phyloP scores from a whole-genome alignment of 2,888 invertebrate species.

The Drosophila percnosoma region DNA sequence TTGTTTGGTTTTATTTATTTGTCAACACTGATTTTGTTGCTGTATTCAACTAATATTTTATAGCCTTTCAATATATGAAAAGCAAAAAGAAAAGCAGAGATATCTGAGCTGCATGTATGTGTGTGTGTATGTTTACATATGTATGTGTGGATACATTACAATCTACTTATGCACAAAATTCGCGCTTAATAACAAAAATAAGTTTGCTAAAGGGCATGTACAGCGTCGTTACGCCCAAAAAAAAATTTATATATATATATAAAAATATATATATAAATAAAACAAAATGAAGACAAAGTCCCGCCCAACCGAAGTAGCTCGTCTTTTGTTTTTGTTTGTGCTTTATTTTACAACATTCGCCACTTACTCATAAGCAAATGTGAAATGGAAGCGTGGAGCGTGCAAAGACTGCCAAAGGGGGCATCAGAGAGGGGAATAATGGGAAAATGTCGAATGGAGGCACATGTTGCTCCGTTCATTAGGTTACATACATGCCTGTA shows the following conservation, averaged over 20 bases:
- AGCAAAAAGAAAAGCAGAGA: background rate
- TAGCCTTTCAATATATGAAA: background rate
- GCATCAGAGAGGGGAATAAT: background rate
- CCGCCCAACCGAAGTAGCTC: background rate
- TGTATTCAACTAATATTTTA: background rate
- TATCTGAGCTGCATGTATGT: background rate
- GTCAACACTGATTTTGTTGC: background rate
- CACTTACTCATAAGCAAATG: conserved; percentile 56
- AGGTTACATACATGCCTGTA: conserved; percentile 75
- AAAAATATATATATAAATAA: background rate
- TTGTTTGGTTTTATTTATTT: background rate
- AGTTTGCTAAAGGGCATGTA: conserved; percentile 22
- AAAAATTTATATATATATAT: background rate
- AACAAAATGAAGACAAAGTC: conserved; percentile 10
- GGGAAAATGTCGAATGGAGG: conserved; percentile 17
- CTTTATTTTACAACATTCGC: conserved; percentile 69
- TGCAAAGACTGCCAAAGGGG: background rate
- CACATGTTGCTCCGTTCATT: conserved; percentile 50
- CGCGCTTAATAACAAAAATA: background rate
- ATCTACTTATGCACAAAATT: conserved; percentile 1
- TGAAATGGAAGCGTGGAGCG: conserved; percentile 1
- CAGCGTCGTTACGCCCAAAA: conserved; percentile 14
- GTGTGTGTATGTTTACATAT: background rate
- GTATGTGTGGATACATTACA: background rate
- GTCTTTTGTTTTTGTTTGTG: conserved; percentile 26